Evolutionary conservation across 2,888 invertebrate species (phyloP), one percentile per base, ranked within the genome.

Genomic region (Drosophila mulleri): DNA sequence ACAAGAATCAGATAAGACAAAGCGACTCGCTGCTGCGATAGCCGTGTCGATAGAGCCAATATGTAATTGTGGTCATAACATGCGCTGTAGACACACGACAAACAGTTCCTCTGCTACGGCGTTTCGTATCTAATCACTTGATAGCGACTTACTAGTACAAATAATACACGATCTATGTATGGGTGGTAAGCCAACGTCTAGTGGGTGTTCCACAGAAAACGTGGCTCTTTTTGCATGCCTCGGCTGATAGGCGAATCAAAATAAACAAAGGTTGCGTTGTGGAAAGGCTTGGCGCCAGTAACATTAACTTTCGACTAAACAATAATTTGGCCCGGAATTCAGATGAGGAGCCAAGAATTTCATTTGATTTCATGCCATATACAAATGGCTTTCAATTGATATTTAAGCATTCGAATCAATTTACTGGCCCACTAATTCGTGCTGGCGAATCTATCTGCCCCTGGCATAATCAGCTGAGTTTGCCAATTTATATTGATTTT

Each of bases 401-500:
- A 60, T 60, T 70, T 63, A 35, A 32, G 58, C 42, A 54, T 53
- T 47, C 61, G 54, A 67, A 72, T 67, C 59, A 58, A 59, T 80
- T 80, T 64, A 59, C 66, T 52, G 42, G 42, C 52, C 39, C 69
- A 48, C 80, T 72, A 82, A 78, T 75, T 57, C 56, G 72, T 56
- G 79, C 71, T 23, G 52, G 47, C 52, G 35, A 47, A 69, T 61
- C 48, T 44, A 61, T 67, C 53, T 74, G 56, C 26, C 53, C 45
- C 44, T 50, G 53, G 62, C 60, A 66, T 64, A 83, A 78, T 79
- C 88, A 81, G 79, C 62, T 58, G 75, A 65, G 59, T 72, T 32
- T 78, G 70, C 62, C 82, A 81, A 73, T 83, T 71, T 63, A 74
- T 83, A 88, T 83, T 78, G 88, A 88, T 85, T 83, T 63, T 50